A percentile compares a stretch with the other conserved stretches of the same genome.
Evolutionary conservation across 2,797 vertebrate species (phyloP).

Genomic region (Euphonia xanthogaster): DNA sequence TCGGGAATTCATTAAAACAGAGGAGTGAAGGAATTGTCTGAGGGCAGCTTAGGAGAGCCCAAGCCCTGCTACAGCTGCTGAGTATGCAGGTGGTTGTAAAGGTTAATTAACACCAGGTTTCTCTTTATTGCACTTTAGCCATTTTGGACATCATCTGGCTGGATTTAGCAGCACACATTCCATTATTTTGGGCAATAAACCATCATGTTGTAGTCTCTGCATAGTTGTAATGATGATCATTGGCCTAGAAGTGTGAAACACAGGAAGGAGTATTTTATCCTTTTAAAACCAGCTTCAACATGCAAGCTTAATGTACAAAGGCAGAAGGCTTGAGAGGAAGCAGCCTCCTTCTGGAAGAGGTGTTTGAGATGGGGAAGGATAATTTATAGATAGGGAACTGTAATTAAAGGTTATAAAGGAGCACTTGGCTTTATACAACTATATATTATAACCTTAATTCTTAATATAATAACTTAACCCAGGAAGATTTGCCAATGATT

Average conservation of each 20-base stretch:
- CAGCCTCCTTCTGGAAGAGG: neutral
- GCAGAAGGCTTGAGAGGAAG: neutral
- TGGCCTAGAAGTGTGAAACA: neutral
- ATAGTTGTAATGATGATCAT: neutral
- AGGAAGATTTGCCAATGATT: neutral
- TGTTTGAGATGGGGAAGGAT: neutral
- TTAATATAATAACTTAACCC: neutral
- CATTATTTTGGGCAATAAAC: neutral
- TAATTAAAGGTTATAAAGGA: neutral
- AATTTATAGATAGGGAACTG: neutral
- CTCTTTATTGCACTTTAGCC: neutral
- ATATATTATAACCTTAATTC: neutral
- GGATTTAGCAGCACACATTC: neutral
- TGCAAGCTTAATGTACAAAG: neutral
- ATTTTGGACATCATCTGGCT: neutral
- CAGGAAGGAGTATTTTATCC: neutral
- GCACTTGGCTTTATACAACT: neutral
- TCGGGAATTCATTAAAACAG: neutral
- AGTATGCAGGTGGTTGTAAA: neutral
- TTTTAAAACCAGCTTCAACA: neutral
- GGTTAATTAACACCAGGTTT: neutral
- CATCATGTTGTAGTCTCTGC: neutral
- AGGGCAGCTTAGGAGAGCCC: neutral
- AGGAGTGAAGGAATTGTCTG: neutral
- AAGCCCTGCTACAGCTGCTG: neutral